These are phyloP conservation scores for Sciurus niger DNA, from an alignment of 2,113 vertebrate species.

Conservation along the genomic window DNA sequence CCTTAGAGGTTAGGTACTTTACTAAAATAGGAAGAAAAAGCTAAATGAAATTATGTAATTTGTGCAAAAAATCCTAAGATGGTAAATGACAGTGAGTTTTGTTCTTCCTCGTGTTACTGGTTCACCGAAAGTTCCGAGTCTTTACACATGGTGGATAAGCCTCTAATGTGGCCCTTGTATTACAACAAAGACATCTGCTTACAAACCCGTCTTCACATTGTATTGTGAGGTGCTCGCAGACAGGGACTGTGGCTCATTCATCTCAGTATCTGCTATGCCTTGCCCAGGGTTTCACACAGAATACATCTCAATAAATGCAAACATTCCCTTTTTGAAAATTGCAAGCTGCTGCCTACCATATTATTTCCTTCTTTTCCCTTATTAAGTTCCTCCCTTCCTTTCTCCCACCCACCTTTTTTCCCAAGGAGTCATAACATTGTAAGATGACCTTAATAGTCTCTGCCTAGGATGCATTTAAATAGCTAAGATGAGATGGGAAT, in stretches of 20 bases:
- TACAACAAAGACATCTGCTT: background rate
- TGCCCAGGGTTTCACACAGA: background rate
- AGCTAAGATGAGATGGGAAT: background rate
- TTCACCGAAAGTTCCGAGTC: background rate
- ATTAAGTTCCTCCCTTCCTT: background rate
- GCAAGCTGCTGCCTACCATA: background rate
- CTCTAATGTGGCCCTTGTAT: background rate
- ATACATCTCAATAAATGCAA: background rate
- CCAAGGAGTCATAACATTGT: background rate
- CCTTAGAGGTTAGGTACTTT: background rate
- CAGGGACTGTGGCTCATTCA: background rate
- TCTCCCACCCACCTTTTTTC: background rate
- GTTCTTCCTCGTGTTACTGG: conserved; percentile 5
- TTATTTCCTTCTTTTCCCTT: background rate
- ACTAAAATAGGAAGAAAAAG: background rate
- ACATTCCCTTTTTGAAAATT: background rate
- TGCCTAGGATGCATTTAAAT: background rate
- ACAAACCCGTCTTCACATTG: background rate
- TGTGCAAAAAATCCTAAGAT: background rate
- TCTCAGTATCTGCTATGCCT: background rate
- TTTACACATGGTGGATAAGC: background rate
- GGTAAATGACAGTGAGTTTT: background rate
- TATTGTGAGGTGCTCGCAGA: background rate
- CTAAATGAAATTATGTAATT: conserved; percentile 2
- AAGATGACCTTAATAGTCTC: conserved; percentile 10